Base-by-base conservation (phyloP, 2,888 invertebrate species). In the Pelosia muscerda region DNA sequence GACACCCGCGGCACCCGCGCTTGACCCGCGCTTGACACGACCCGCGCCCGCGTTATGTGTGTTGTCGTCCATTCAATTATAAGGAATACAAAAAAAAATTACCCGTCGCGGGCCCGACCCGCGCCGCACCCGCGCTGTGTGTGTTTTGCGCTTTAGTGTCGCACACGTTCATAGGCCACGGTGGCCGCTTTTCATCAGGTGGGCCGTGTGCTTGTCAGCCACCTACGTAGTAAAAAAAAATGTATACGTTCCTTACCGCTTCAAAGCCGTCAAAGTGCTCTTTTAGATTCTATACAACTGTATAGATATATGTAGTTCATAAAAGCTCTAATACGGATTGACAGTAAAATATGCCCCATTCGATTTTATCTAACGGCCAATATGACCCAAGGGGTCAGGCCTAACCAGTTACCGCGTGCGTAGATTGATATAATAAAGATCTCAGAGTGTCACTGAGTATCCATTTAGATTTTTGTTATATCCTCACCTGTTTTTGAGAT, bases 281-380 rank as follows among this genome's bases (percentile, higher is more conserved):
- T 34, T 11, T 22, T 23, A 60, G 22, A 59, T 42, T 59, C 13
- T 26, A 23, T 61, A 56, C 6, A 38, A 61, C 23, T 28, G 15
- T 38, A 25, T 42, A 65, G 31, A 65, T 53, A 65, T 65, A 69
- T 26, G 64, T 8, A 56, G 53, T 66, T 72, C 67, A 58, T 69
- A 71, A 75, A 72, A 70, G 60, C 22, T 67, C 55, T n/a, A 65
- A 70, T 75, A 57, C 57, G 60, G 69, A 75, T 73, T 71, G 76
- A 79, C 73, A 63, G 59, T 68, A 69, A 73, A 78, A 68, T 78
- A 77, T 78, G 64, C 55, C 56, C 71, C 60, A 76, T 73, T 71
- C 58, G 66, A 73, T 76, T 77, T 71, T 68, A 73, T 73, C 65
- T 69, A 68, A 76, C 68, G 64, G 65, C 64, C 76, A 71, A 76